Evolutionary conservation across 2,797 vertebrate genomes (phyloP).

Genomic region (Pantherophis alleghaniensis): DNA sequence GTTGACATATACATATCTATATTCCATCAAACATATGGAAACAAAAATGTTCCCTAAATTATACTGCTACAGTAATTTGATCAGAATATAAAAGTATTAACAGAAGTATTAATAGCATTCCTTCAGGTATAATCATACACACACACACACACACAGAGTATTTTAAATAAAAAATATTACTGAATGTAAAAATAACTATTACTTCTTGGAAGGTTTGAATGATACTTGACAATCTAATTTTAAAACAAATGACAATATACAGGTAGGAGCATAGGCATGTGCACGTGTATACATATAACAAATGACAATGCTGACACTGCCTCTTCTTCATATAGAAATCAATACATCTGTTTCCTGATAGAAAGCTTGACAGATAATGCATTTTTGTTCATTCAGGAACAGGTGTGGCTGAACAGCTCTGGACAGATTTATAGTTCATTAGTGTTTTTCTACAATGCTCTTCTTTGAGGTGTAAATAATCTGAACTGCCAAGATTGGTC

Average conservation of each 20-base stretch:
- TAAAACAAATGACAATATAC: background rate
- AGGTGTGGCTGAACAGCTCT: conserved; percentile 76
- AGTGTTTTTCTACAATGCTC: conserved; percentile 79
- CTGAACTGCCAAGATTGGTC: conserved; percentile 75
- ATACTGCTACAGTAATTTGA: conserved; percentile 45
- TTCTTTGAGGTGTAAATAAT: conserved; percentile 79
- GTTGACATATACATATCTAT: conserved; percentile 41
- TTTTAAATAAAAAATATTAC: conserved; percentile 30
- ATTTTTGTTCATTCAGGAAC: conserved; percentile 76
- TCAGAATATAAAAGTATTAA: conserved; percentile 32
- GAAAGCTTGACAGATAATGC: conserved; percentile 72
- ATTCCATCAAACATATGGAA: conserved; percentile 27
- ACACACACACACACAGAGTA: background rate
- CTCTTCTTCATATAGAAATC: conserved; percentile 56
- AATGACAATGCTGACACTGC: conserved; percentile 33
- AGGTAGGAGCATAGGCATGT: conserved; percentile 1
- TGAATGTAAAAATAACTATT: background rate
- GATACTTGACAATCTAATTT: background rate
- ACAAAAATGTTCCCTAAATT: conserved; percentile 48
- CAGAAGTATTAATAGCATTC: conserved; percentile 41
- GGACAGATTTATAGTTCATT: conserved; percentile 83
- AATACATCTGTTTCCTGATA: conserved; percentile 61
- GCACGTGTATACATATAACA: conserved; percentile 35
- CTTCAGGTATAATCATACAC: conserved; percentile 28
- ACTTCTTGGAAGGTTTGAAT: background rate